Percentiles rank a stretch among this genome's conserved stretches.
These are phyloP conservation scores for Chironomus tepperi DNA, from an alignment of 1,140 invertebrate genomes.

Conservation along the genomic window DNA sequence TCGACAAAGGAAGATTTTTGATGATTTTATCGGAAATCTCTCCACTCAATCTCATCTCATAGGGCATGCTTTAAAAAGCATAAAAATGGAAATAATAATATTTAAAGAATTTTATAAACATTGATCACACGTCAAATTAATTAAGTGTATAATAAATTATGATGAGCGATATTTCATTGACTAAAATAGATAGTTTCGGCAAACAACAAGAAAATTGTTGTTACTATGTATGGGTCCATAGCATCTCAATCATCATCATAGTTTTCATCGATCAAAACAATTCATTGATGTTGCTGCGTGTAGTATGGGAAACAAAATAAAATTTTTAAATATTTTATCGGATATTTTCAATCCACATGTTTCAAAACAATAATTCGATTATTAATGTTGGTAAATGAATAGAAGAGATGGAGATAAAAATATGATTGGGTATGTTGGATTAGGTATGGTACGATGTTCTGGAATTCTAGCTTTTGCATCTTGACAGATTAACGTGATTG, in stretches of 20 bases:
- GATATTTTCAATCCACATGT: not conserved
- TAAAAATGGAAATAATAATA: no score
- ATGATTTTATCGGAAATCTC: no score
- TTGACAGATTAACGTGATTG: no score
- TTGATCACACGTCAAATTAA: conserved; percentile 21
- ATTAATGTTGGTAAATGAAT: no score
- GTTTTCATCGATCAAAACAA: no score
- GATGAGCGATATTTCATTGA: conserved; percentile 23
- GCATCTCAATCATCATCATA: conserved; percentile 5
- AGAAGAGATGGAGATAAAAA: no score
- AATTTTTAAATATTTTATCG: not conserved
- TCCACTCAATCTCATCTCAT: no score
- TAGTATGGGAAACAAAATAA: not conserved
- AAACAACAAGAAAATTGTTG: not conserved
- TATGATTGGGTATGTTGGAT: no score
- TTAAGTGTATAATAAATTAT: conserved; percentile 24
- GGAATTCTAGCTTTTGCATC: no score
- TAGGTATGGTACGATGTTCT: no score
- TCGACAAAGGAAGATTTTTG: no score
- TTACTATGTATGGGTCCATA: not conserved
- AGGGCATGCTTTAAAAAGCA: no score
- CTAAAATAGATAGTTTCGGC: not conserved
- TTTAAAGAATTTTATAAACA: not conserved
- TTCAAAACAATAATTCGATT: not conserved
- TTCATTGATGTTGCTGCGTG: not conserved